Base-by-base conservation (phyloP, 2,888 invertebrate genomes). In the Zelleria hepariella region DNA sequence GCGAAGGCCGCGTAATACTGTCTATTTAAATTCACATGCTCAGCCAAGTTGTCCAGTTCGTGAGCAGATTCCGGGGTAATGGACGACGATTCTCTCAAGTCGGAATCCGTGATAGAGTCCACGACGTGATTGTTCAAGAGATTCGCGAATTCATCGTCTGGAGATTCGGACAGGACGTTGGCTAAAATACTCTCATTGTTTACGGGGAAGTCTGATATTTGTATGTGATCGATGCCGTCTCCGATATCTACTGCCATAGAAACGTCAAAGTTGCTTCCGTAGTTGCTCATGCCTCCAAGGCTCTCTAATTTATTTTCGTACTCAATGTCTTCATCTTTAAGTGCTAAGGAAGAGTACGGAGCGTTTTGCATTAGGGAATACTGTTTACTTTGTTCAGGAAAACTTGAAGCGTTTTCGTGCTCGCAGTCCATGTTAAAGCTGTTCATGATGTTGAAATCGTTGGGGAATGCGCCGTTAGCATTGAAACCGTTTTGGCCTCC, bases 171-270 rank as follows among this genome's bases (percentile, higher is more conserved):
- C 10, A 96, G 85, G n/a, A n/a, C n/a, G 67, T 93, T 93, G 69
- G 95, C 95, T 65, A 96, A 88, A 58, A 96, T 86, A 79, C 95
- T 95, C 42, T 94, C 93, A 15, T 94, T 92, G 55, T 93, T 93
- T 55, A 21, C 47, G 7, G 56, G n/a, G 73, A 96, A 94, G 58
- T 95, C 95, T 7, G 94, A 93, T 75, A 96, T 95, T 70, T 95
- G 95, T 57, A 95, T 86, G 27, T 95, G 95, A 79, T 96, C 95
- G 48, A 95, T 94, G 25, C 92, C 91, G 47, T 93, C 93, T 32
- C 93, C 93, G 89, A 95, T 92, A 72, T 95, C 95, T 15, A 95
- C 94, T 90, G 96, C 95, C 91, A 96, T 95, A 5, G 94, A 93
- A 67, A 94, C 94, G 66, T 94, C 94, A 69, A 94, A 95, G 67